Conservation (phyloP, 2,797 vertebrate species). For the Hoplostethus atlanticus region DNA sequence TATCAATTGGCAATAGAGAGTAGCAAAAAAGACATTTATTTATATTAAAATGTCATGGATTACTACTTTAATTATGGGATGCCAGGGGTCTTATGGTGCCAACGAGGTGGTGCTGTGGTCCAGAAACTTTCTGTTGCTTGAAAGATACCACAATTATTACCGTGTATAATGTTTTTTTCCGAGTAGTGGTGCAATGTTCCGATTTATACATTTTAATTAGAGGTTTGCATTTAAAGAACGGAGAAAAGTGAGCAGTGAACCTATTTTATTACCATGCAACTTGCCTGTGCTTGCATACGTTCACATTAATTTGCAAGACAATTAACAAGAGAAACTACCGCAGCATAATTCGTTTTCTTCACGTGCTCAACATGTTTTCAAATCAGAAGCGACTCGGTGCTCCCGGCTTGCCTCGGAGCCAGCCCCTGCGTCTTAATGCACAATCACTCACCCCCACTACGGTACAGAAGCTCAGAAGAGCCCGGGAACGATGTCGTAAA, state of each 20-base stretch:
- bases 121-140: too few species aligned
- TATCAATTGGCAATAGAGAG: too few species aligned
- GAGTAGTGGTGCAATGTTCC: too few species aligned
- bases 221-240: neutral
- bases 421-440: neutral
- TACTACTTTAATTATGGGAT: neutral
- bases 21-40: too few species aligned
- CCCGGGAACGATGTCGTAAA: conserved; percentile 12
- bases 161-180: too few species aligned
- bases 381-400: neutral
- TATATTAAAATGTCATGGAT: too few species aligned
- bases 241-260: too few species aligned
- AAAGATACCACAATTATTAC: too few species aligned
- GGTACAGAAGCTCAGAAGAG: conserved; percentile 17
- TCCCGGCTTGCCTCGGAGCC: conserved; percentile 11
- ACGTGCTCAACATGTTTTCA: conserved; percentile 4
- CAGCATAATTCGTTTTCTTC: neutral
- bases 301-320: conserved; percentile 7
- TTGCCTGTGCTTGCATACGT: neutral
- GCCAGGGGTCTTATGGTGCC: neutral
- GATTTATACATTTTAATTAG: too few species aligned
- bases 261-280: neutral
- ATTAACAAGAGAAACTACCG: neutral
- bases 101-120: too few species aligned
- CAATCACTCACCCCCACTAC: conserved; percentile 16